Evolutionary conservation across 2,113 vertebrate genomes (phyloP).

Genomic region (Heterotilapia buettikoferi): DNA sequence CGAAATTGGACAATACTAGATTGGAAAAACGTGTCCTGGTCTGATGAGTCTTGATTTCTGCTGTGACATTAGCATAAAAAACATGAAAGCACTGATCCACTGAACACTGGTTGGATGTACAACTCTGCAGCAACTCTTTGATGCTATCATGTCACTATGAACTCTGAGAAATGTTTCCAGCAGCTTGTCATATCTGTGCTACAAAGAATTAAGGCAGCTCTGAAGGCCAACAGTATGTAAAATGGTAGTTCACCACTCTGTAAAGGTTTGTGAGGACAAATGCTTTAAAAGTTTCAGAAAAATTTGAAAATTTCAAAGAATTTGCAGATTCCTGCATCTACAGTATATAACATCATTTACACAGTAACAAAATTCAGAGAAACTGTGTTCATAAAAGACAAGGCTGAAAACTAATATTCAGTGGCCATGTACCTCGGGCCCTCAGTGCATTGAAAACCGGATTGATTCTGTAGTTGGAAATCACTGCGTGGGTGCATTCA

Average conservation of each 20-base stretch:
- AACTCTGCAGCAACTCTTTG: neutral
- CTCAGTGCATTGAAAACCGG: neutral
- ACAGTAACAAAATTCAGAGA: neutral
- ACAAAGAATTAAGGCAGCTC: neutral
- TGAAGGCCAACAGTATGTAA: neutral
- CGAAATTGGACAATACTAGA: neutral
- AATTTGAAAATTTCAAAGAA: neutral
- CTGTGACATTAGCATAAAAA: neutral
- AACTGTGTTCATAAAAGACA: neutral
- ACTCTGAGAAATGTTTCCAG: neutral
- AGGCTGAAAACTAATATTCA: neutral
- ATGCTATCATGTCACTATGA: neutral
- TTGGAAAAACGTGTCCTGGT: neutral
- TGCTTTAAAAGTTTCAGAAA: neutral
- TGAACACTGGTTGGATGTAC: neutral
- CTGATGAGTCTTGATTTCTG: neutral
- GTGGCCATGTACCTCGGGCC: neutral
- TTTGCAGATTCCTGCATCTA: neutral
- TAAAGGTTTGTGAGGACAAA: neutral
- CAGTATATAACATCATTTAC: neutral
- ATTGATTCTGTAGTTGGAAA: neutral
- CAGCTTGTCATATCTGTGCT: neutral
- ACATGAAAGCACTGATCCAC: neutral
- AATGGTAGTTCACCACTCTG: neutral
- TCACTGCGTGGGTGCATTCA: neutral